Conservation (phyloP, 2,113 vertebrate species). For the Oncorhynchus masou region DNA sequence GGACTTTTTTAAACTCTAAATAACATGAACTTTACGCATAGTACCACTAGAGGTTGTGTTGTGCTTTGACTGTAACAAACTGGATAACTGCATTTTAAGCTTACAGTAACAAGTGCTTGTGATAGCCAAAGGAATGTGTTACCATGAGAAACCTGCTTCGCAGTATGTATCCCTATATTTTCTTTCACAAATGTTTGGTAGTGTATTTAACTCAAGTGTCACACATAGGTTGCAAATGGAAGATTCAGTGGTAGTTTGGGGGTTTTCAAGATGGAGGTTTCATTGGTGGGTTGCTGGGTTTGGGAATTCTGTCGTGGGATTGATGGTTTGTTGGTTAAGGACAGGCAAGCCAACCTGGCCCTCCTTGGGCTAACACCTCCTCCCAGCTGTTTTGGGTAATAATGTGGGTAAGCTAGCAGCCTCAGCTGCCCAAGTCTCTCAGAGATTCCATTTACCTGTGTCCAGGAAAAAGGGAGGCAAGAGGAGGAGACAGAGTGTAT, state of each 20-base stretch:
- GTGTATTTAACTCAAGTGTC: slow-evolving; percentile 7
- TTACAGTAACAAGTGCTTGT: slow-evolving; percentile 2
- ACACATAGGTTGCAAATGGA: neutral
- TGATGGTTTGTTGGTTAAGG: slow-evolving; percentile 26
- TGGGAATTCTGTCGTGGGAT: slow-evolving; percentile 3
- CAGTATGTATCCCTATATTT: neutral
- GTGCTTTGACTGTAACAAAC: slow-evolving; percentile 18
- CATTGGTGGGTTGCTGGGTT: slow-evolving; percentile 7
- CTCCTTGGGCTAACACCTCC: slow-evolving; percentile 6
- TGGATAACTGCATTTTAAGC: too few relatives aligned
- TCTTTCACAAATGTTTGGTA: neutral
- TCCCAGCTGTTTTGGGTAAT: slow-evolving; percentile 8
- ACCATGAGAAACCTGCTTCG: neutral
- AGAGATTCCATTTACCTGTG: slow-evolving; percentile 54
- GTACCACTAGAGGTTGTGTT: slow-evolving; percentile 59
- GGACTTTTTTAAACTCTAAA: neutral
- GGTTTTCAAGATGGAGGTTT: neutral
- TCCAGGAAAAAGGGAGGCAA: slow-evolving; percentile 34
- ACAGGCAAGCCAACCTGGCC: slow-evolving; percentile 11
- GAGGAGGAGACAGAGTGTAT: slow-evolving; percentile 14
- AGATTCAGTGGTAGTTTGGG: neutral
- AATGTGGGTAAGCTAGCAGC: slow-evolving; percentile 8
- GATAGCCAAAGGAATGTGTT: slow-evolving; percentile 2
- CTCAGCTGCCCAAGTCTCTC: slow-evolving; percentile 30
- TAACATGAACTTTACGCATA: slow-evolving; percentile 32